A percentile compares a stretch with the other conserved stretches of the same genome.
Evolutionary conservation across 2,888 invertebrate genomes (phyloP).

Genomic region (Zygaena filipendulae): DNA sequence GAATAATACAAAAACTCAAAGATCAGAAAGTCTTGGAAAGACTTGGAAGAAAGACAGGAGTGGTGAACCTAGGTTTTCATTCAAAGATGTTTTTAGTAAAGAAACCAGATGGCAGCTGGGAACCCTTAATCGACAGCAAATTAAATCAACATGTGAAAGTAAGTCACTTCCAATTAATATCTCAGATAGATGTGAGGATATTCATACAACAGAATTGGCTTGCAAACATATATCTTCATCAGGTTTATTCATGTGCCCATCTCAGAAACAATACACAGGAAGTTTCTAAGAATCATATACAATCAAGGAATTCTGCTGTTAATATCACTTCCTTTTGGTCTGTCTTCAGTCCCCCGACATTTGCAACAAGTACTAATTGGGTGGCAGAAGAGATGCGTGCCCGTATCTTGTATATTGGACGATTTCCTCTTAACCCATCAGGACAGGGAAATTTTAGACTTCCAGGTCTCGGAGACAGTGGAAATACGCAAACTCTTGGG

Average conservation of each 20-base stretch:
- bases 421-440: conserved; percentile 10
- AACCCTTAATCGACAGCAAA: conserved; percentile 3
- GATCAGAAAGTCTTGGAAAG: background rate
- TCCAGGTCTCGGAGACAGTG: conserved; percentile 6
- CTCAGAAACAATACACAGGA: conserved; percentile 3
- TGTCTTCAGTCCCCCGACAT: conserved; percentile 7
- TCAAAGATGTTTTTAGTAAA: conserved; percentile 5
- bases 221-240: conserved; percentile 3
- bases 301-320: conserved; percentile 5
- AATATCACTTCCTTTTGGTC: conserved; percentile 10
- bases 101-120: conserved; percentile 2
- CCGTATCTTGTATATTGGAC: conserved; percentile 8
- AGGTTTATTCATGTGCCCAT: conserved; percentile 7
- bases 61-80: conserved; percentile 2
- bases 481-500: conserved; percentile 10
- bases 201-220: conserved; percentile 5
- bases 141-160: background rate
- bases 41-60: background rate
- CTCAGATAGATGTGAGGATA: conserved; percentile 6
- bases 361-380: conserved; percentile 9
- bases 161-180: conserved; percentile 1
- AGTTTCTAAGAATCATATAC: conserved; percentile 7
- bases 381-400: conserved; percentile 7
- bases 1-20: conserved; percentile 1
- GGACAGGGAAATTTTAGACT: background rate